Evolutionary conservation across 2,113 vertebrate genomes (phyloP).

Genomic region (Sclerurus mexicanus): DNA sequence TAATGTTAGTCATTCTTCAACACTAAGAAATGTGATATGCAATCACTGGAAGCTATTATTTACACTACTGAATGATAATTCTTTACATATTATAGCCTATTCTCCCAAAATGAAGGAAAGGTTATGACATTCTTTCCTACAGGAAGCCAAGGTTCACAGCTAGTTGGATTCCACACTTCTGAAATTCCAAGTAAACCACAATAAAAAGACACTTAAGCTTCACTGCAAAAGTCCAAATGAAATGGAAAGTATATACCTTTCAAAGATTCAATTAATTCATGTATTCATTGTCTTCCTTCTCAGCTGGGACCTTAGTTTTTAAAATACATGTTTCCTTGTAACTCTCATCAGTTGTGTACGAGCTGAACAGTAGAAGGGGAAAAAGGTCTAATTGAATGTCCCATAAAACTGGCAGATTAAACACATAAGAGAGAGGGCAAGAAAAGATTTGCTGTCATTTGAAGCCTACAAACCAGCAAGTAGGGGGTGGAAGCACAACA

Average conservation of each 20-base stretch:
- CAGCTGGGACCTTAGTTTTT: conserved; percentile 48
- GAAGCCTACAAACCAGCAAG: not conserved
- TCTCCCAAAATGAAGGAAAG: not conserved
- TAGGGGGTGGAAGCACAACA: not conserved
- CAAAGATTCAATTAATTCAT: conserved; percentile 40
- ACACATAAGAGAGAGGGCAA: not conserved
- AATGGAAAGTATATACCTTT: conserved; percentile 54
- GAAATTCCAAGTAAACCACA: not conserved
- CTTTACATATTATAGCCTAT: not conserved
- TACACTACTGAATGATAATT: not conserved
- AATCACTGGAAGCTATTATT: not conserved
- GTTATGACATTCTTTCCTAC: not conserved
- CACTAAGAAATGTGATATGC: not conserved
- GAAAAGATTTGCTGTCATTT: not conserved
- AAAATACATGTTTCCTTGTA: conserved; percentile 54
- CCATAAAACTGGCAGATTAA: not conserved
- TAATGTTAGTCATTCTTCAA: not conserved
- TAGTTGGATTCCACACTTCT: not conserved
- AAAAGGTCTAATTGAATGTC: conserved; percentile 45
- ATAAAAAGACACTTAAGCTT: not conserved
- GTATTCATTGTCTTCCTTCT: conserved; percentile 50
- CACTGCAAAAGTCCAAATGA: conserved; percentile 10
- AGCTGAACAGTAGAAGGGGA: conserved; percentile 62
- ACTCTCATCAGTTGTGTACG: conserved; percentile 54
- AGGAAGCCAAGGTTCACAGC: not conserved